Conservation (phyloP, 2,797 vertebrate species). For the Microctenopoma stevenorrisi region DNA sequence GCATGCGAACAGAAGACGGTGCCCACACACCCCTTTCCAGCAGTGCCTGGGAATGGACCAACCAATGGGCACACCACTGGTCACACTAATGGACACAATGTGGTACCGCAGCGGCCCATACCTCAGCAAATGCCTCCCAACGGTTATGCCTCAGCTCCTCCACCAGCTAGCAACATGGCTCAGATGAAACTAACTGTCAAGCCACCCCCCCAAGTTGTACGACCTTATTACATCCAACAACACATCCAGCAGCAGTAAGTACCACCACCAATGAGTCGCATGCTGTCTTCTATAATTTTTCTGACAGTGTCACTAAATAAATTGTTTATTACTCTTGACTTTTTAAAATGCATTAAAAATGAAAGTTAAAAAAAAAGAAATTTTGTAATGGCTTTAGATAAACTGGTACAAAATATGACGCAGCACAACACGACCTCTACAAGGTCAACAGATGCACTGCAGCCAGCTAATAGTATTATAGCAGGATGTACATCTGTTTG, state of each 20-base stretch:
- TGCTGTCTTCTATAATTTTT: background rate
- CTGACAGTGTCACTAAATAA: background rate
- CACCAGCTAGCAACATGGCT: conserved; percentile 81
- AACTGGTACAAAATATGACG: no score
- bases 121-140: conserved; percentile 87
- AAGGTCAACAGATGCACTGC: no score
- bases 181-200: conserved; percentile 94
- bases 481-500: no score
- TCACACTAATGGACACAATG: conserved; percentile 76
- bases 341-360: no score
- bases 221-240: conserved; percentile 88
- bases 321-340: no score
- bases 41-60: conserved; percentile 71
- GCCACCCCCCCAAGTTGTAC: conserved; percentile 83
- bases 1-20: conserved; percentile 87
- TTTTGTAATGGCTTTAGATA: no score
- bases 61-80: conserved; percentile 55
- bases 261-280: background rate
- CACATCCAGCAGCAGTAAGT: conserved; percentile 95
- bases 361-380: no score
- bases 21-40: conserved; percentile 78
- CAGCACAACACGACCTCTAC: no score
- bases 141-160: conserved; percentile 63
- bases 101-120: conserved; percentile 85
- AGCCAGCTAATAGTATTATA: no score